These are phyloP conservation scores for Nannoperca australis DNA, from an alignment of 2,797 vertebrate genomes.

Conservation along the genomic window DNA sequence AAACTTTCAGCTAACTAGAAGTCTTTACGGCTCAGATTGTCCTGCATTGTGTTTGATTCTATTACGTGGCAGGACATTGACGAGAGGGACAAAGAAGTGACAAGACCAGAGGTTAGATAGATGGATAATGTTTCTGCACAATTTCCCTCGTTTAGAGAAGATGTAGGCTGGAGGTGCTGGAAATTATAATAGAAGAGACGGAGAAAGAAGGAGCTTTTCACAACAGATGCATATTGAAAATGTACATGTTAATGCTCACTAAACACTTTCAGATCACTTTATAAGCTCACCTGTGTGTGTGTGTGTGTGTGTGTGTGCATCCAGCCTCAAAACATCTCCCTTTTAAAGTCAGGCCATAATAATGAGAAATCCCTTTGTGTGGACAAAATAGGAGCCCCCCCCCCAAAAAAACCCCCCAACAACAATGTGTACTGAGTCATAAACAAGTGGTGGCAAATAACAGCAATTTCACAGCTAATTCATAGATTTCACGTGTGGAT, in stretches of 20 bases:
- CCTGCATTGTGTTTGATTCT: slow-evolving; percentile 47
- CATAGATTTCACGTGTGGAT: slow-evolving; percentile 85
- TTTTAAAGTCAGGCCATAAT: slow-evolving; percentile 63
- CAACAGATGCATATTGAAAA: slow-evolving; percentile 7
- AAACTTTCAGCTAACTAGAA: slow-evolving; percentile 43
- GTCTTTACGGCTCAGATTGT: slow-evolving; percentile 46
- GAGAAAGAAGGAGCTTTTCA: not conserved
- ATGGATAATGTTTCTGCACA: slow-evolving; percentile 80
- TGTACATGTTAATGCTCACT: not conserved
- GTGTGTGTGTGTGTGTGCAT: slow-evolving; percentile 9
- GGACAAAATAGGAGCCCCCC: slow-evolving; percentile 44
- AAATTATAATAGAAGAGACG: not conserved
- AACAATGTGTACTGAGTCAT: slow-evolving; percentile 78
- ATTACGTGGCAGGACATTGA: slow-evolving; percentile 61
- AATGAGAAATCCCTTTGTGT: slow-evolving; percentile 60
- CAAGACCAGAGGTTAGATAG: slow-evolving; percentile 53
- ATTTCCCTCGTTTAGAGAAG: slow-evolving; percentile 74
- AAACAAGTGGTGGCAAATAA: slow-evolving; percentile 86
- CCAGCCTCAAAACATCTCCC: slow-evolving; percentile 27
- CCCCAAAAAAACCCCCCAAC: slow-evolving; percentile 27
- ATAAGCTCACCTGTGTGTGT: not conserved
- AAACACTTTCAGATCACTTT: not conserved
- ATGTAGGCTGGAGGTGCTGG: slow-evolving; percentile 46
- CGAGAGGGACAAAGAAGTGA: slow-evolving; percentile 62
- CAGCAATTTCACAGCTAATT: slow-evolving; percentile 87